Percentiles rank a stretch among this genome's conserved stretches.
phyloP scores from a whole-genome alignment of 2,113 vertebrate species.

The Cebidichthys violaceus region DNA sequence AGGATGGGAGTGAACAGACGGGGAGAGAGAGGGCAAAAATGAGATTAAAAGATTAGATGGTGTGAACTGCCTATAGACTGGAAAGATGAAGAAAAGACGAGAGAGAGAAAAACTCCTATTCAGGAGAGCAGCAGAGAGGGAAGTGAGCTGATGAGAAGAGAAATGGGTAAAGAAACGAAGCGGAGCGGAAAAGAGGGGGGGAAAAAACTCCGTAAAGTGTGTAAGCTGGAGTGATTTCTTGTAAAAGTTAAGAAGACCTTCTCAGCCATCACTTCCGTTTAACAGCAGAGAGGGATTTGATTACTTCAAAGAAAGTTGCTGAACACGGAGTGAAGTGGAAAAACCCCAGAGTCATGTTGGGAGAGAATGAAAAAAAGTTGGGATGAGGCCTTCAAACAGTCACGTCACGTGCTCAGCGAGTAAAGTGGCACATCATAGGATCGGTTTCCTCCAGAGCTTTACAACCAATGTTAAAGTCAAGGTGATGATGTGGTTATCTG shows the following conservation, averaged over 20 bases:
- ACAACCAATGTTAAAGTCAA: conserved; percentile 50
- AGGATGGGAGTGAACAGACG: background rate
- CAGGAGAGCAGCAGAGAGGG: background rate
- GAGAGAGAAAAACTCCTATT: background rate
- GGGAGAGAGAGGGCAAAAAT: conserved; percentile 1
- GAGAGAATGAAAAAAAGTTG: conserved; percentile 50
- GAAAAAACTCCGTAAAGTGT: conserved; percentile 14
- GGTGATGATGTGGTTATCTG: conserved; percentile 39
- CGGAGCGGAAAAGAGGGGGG: conserved; percentile 17
- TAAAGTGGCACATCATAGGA: conserved; percentile 41
- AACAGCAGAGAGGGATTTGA: conserved; percentile 62
- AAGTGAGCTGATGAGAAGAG: conserved; percentile 22
- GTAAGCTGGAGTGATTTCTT: conserved; percentile 42
- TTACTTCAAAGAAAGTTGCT: conserved; percentile 62
- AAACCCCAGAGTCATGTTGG: conserved; percentile 56
- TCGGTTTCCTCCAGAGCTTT: conserved; percentile 26
- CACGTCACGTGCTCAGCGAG: conserved; percentile 32
- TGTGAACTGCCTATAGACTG: background rate
- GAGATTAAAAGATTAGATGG: background rate
- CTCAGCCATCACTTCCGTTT: conserved; percentile 56
- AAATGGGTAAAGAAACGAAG: conserved; percentile 2
- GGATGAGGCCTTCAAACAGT: conserved; percentile 57
- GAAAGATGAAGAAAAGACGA: background rate
- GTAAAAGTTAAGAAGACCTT: conserved; percentile 62
- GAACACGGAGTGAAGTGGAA: conserved; percentile 46